Conservation (phyloP, 2,113 vertebrate species). For the Chrysemys picta region DNA sequence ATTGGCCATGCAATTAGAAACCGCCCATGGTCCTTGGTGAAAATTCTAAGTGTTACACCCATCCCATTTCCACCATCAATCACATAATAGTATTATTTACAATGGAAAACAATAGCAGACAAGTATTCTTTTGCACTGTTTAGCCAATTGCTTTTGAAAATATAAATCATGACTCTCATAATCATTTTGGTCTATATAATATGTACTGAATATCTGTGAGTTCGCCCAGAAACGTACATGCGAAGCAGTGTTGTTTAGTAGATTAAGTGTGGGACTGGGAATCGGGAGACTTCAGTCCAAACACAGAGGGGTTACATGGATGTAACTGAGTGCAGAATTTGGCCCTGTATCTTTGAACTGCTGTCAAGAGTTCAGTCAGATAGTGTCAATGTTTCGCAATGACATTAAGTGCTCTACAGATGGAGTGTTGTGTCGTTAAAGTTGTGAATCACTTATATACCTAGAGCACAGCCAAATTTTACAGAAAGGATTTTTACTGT, state of each 20-base stretch:
- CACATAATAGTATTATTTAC: not conserved
- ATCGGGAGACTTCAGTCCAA: not conserved
- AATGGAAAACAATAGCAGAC: not conserved
- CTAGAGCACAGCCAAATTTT: not conserved
- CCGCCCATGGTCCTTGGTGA: not conserved
- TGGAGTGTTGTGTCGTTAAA: not conserved
- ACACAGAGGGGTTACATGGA: not conserved
- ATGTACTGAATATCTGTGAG: not conserved
- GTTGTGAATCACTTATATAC: not conserved
- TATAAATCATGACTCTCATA: rapidly evolving
- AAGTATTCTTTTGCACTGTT: not conserved
- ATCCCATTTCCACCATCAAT: not conserved
- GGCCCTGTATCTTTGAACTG: not conserved
- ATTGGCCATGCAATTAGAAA: not conserved
- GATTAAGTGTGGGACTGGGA: not conserved
- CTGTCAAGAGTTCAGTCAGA: not conserved
- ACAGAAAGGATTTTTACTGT: not conserved
- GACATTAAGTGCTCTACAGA: not conserved
- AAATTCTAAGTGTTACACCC: not conserved
- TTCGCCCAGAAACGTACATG: not conserved
- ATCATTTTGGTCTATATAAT: not conserved
- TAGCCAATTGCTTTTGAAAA: not conserved
- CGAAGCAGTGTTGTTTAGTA: not conserved
- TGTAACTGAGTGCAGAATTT: rapidly evolving
- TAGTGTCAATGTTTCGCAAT: not conserved